Base-by-base conservation (phyloP, 2,888 invertebrate genomes). In the Athrips mouffetella region DNA sequence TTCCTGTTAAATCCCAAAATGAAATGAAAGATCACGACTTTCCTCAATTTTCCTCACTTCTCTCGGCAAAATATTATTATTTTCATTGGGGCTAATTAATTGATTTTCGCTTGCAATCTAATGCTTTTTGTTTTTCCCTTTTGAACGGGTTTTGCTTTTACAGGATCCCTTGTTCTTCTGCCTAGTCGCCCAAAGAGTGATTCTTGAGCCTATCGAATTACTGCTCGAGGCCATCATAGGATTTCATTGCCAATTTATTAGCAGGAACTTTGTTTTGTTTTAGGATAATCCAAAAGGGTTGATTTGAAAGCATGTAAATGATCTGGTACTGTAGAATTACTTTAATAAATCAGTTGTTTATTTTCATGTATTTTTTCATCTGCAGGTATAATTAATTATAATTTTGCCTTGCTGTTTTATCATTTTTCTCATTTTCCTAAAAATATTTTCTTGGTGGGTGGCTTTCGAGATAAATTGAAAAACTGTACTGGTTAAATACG, bases 151-250 rank as follows among this genome's bases (percentile, higher is more conserved):
- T 59, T 62, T 63, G 62, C 65, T 69, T 69, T 69, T 59, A 71
- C 67, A 55, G 65, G 62, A 60, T 65, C 67, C 71, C 59, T 68
- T 74, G 72, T 70, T 65, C n/a, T n/a, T 65, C 15, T 11, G 5
- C 42, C 42, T 27, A 23, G 63, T 60, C 57, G 67, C 67, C 63
- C 47, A 52, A 64, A 70, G 72, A 68, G 64, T 68, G 70, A 72
- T 78, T 76, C 68, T 65, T 65, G 64, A 67, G 65, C 60, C 66
- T 70, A 73, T 77, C 70, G 63, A 72, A 75, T 76, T 80, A 70
- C 75, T 58, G 59, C 59, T 60, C 52, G 58, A 64, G 62, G 63
- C 63, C 59, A 71, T 64, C 65, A 63, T 63, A 53, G 50, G 67
- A 66, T 67, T 65, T 65, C 53, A 53, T 31, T 50, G 57, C 60